Evolutionary conservation across 2,113 vertebrate species (phyloP).

Genomic region (Callionymus lyra): DNA sequence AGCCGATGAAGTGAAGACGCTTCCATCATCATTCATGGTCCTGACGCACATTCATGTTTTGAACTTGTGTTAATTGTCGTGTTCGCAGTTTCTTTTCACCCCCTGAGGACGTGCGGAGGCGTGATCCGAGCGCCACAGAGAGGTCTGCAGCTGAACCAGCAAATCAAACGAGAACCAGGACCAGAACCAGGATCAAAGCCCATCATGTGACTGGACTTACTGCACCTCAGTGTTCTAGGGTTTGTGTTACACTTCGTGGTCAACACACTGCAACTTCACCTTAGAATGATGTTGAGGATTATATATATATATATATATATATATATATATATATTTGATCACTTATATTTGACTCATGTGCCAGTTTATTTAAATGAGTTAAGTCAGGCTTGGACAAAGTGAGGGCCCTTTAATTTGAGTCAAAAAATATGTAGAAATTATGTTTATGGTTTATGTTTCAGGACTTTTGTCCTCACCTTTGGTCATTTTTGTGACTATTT

Average conservation of each 20-base stretch:
- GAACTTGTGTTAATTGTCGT: constrained; percentile 37
- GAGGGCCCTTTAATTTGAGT: too few species aligned
- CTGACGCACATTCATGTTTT: constrained; percentile 19
- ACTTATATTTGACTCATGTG: too few species aligned
- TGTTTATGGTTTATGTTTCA: too few species aligned
- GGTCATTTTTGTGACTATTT: too few species aligned
- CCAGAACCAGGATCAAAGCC: constrained; percentile 41
- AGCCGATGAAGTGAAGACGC: constrained; percentile 7
- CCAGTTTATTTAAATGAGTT: too few species aligned
- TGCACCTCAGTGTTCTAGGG: background rate
- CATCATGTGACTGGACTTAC: constrained; percentile 16
- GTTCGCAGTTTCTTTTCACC: constrained; percentile 33
- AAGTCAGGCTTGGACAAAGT: too few species aligned
- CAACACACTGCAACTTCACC: too few species aligned
- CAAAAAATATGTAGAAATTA: too few species aligned
- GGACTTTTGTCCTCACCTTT: too few species aligned
- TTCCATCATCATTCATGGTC: constrained; percentile 3
- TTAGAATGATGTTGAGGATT: too few species aligned
- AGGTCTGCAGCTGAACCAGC: constrained; percentile 17
- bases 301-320: too few species aligned
- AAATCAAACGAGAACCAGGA: constrained; percentile 25
- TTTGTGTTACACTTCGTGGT: background rate
- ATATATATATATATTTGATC: too few species aligned
- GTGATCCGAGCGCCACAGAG: constrained; percentile 15
- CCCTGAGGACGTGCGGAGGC: constrained; percentile 30